Percentiles rank a stretch among this genome's conserved stretches.
phyloP scores from a whole-genome alignment of 2,797 vertebrate species.

The Austrolebias charrua region DNA sequence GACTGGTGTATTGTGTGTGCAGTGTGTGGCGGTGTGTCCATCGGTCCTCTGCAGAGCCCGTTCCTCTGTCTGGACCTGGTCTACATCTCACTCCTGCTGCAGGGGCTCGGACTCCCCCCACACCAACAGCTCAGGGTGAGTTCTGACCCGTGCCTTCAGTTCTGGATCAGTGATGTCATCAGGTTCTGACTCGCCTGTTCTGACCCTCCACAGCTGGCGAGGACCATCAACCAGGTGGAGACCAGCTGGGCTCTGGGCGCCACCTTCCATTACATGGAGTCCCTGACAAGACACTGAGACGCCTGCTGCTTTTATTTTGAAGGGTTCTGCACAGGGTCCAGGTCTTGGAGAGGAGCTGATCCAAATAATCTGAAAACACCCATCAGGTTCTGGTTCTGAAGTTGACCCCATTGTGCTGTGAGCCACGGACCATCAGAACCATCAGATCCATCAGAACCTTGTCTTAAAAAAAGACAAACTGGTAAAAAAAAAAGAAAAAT shows the following conservation, averaged over 20 bases:
- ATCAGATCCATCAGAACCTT: no score
- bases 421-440: no score
- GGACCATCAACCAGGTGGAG: slow-evolving; percentile 87
- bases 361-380: no score
- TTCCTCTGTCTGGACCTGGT: slow-evolving; percentile 94
- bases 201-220: slow-evolving; percentile 79
- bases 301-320: slow-evolving; percentile 7
- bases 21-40: slow-evolving; percentile 82
- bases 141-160: not conserved
- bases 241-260: slow-evolving; percentile 95
- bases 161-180: not conserved
- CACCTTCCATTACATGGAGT: slow-evolving; percentile 88
- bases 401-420: no score
- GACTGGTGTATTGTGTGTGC: slow-evolving; percentile 2
- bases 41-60: slow-evolving; percentile 69
- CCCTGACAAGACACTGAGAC: slow-evolving; percentile 70
- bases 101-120: slow-evolving; percentile 85
- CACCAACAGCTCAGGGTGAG: slow-evolving; percentile 86
- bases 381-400: no score
- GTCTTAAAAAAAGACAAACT: no score
- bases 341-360: not conserved
- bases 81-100: slow-evolving; percentile 88
- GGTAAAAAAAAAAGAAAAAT: no score
- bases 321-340: not conserved
- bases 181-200: not conserved